These are phyloP conservation scores for Danio choprae DNA, from an alignment of 2,797 vertebrate genomes.

Conservation along the genomic window DNA sequence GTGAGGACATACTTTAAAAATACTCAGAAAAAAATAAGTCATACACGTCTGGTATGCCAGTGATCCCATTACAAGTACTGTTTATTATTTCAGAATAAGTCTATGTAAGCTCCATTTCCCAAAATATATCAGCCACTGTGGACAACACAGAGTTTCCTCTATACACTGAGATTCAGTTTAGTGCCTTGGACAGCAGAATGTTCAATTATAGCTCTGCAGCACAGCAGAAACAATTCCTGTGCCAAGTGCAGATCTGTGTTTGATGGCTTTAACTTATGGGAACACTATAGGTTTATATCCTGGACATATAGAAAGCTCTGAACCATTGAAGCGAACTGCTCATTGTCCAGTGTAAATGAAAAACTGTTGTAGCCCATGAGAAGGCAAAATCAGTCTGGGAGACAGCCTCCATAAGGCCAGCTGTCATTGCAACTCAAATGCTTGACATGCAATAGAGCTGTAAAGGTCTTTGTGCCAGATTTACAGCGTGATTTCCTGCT, in stretches of 20 bases:
- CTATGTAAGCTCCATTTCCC: not conserved
- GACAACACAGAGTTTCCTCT: not conserved
- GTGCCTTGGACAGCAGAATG: constrained; percentile 13
- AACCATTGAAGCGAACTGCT: constrained; percentile 4
- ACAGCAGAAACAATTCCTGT: constrained; percentile 1
- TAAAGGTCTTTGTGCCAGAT: constrained; percentile 45
- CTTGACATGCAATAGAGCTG: constrained; percentile 39
- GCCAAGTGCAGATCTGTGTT: constrained; percentile 7
- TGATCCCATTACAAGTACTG: not conserved
- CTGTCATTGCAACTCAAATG: constrained; percentile 36
- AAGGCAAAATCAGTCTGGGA: constrained; percentile 33
- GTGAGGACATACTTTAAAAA: too few relatives aligned
- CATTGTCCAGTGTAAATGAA: constrained; percentile 13
- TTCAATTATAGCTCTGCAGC: constrained; percentile 6
- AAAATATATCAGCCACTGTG: not conserved
- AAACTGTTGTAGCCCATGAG: constrained; percentile 14
- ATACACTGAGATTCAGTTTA: constrained; percentile 6
- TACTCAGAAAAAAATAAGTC: not conserved
- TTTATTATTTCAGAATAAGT: constrained; percentile 5
- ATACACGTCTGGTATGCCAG: not conserved
- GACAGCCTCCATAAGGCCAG: constrained; percentile 12
- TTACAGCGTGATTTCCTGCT: constrained; percentile 31
- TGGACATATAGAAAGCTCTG: constrained; percentile 3
- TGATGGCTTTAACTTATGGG: constrained; percentile 11
- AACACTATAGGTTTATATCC: constrained; percentile 4